A percentile compares a stretch with the other conserved stretches of the same genome.
Conservation (phyloP, 2,888 invertebrate genomes). For the Drosophila cognata region DNA sequence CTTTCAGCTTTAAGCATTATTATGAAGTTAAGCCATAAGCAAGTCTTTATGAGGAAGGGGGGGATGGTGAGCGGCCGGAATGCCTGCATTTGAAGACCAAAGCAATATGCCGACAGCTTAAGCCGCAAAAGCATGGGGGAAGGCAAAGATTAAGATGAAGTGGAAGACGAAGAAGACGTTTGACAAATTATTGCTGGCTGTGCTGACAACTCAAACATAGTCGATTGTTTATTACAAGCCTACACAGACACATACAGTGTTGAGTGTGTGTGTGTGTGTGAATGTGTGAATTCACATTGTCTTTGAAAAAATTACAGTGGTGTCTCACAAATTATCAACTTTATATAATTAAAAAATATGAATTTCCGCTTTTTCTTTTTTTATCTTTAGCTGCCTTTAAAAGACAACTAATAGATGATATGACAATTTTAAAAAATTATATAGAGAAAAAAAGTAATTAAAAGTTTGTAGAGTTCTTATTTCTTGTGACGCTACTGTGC, state of each 20-base stretch:
- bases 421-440: background rate
- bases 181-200: conserved; percentile 75
- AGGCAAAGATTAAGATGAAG: background rate
- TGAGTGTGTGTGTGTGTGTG: conserved; percentile 7
- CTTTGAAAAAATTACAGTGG: conserved; percentile 3
- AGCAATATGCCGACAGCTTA: conserved; percentile 44
- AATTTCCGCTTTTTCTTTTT: background rate
- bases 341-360: too few species aligned
- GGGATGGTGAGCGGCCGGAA: background rate
- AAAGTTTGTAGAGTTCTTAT: background rate
- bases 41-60: background rate
- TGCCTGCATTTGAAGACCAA: conserved; percentile 42
- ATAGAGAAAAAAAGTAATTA: background rate
- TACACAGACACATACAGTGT: conserved; percentile 20
- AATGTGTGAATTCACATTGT: conserved; percentile 12
- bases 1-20: conserved; percentile 7
- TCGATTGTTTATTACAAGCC: conserved; percentile 68
- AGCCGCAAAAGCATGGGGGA: conserved; percentile 17
- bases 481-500: background rate
- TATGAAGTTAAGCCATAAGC: background rate
- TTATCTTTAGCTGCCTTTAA: background rate
- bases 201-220: conserved; percentile 71
- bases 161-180: conserved; percentile 48
- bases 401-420: background rate
- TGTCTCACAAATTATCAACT: background rate